Evolutionary conservation across 2,888 invertebrate species (phyloP).

Genomic region (Hecatera dysodea): DNA sequence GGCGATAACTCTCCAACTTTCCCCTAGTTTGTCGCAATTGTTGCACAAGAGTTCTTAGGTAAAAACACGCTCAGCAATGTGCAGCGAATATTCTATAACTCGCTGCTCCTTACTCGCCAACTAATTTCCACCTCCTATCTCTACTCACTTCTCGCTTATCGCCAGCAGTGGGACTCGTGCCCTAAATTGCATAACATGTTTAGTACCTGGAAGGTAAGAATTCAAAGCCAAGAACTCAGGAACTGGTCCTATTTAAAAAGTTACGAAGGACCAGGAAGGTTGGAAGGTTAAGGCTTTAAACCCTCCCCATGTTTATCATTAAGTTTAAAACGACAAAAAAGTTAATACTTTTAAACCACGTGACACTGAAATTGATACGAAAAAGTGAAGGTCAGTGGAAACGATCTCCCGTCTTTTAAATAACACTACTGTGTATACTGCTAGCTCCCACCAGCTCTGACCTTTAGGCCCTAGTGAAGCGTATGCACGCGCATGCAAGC

Average conservation of each 20-base stretch:
- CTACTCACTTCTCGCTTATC: too few species aligned
- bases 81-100: too few species aligned
- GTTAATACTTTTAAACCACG: conserved; percentile 17
- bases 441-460: too few species aligned
- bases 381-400: background rate
- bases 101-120: background rate
- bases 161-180: background rate
- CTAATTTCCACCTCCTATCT: background rate
- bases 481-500: too few species aligned
- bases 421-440: background rate
- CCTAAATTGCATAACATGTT: conserved; percentile 43
- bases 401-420: background rate
- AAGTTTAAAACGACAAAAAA: conserved; percentile 27
- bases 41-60: too few species aligned
- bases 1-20: too few species aligned
- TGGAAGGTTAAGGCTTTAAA: conserved; percentile 34
- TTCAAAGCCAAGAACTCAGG: conserved; percentile 24
- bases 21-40: too few species aligned
- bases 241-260: conserved; percentile 22
- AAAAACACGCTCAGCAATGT: background rate
- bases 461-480: too few species aligned
- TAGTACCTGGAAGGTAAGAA: conserved; percentile 27
- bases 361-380: background rate
- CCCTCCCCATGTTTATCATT: conserved; percentile 19
- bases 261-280: conserved; percentile 34